phyloP scores from a whole-genome alignment of 2,888 invertebrate genomes.

The Nomada flava region DNA sequence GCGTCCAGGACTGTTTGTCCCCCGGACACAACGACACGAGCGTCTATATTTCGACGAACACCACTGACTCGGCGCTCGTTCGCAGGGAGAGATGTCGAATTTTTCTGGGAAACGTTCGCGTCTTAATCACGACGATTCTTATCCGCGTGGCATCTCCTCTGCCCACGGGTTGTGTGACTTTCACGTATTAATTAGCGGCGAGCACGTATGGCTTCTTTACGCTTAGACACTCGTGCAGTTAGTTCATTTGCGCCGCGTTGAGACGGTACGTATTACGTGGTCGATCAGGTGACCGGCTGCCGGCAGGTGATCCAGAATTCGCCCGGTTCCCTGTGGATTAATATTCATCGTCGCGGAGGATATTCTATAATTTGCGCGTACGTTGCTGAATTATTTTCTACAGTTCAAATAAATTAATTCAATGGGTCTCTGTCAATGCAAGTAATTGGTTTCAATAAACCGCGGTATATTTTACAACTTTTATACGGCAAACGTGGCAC shows the following conservation, averaged over 20 bases:
- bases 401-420: too few species aligned
- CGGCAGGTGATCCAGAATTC: constrained; percentile 23
- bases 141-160: constrained; percentile 67
- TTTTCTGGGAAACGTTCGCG: constrained; percentile 51
- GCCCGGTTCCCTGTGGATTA: neutral
- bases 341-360: too few species aligned
- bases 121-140: constrained; percentile 71
- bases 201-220: constrained; percentile 52
- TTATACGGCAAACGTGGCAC: too few species aligned
- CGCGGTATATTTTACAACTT: too few species aligned
- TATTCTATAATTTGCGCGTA: too few species aligned
- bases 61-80: constrained; percentile 2
- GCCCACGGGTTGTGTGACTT: constrained; percentile 74
- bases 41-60: constrained; percentile 7
- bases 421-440: too few species aligned
- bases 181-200: constrained; percentile 78
- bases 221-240: constrained; percentile 58
- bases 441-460: too few species aligned
- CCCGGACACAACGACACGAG: neutral
- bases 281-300: neutral
- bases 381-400: too few species aligned
- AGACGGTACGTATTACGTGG: constrained; percentile 21
- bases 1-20: constrained; percentile 24
- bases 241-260: constrained; percentile 45
- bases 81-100: constrained; percentile 33